Base-by-base conservation (phyloP, 2,113 vertebrate species). In the Tapirus terrestris region DNA sequence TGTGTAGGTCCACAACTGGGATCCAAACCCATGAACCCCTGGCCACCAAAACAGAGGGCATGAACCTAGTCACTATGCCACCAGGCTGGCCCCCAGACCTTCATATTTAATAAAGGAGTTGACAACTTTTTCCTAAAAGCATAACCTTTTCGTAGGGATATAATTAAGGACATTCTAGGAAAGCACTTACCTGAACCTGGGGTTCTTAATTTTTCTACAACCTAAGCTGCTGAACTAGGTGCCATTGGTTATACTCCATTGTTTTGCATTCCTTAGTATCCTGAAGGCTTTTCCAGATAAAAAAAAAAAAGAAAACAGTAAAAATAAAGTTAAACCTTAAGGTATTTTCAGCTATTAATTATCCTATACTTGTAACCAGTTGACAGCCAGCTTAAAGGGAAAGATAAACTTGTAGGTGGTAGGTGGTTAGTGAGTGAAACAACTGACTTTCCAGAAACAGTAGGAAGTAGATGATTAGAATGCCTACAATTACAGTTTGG, bases 191-290 rank as follows among this genome's bases (percentile, higher is more conserved):
- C 7, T 89, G n/a, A 94, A 58, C 18, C 1, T 56, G 36, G 20
- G 48, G 23, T 60, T 83, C 60, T 75, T 95, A 67, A 85, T 86
- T 89, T 97, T 96, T 91, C 53, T 97, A 36, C 14, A 56, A 1
- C 17, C 23, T 58, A 36, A 39, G 9, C 23, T 86, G 14, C 33
- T 80, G 16, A 36, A 67, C 21, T 81, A 56, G 36, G 13, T 80
- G 33, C 60, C 67, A 7, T 48, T 94, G 43, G 29, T 81, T 56
- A 10, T 45, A 61, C 31, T 67, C 60, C 5, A 20, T 88, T 76
- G 27, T 60, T 83, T 87, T 76, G 39, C 6, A 63, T 95, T 90
- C 58, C 39, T 84, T 88, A 91, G 48, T 70, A 84, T 80, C 39
- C 58, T 90, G 36, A 96, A 85, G 33, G 39, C n/a, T 86, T 93